Conservation (phyloP, 2,113 vertebrate genomes). For the Pluvialis apricaria region DNA sequence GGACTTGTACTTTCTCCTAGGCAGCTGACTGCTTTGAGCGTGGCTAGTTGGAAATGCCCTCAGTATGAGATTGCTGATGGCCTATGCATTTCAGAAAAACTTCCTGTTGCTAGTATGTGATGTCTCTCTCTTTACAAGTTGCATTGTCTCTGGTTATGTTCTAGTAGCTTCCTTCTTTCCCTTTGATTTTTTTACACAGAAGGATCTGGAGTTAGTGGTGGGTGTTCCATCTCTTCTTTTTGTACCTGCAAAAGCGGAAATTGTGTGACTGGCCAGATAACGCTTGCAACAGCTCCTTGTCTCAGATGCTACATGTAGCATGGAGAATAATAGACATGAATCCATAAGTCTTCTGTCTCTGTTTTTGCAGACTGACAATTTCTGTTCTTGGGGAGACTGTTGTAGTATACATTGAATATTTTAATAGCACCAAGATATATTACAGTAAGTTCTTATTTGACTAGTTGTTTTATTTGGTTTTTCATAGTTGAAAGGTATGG, state of each 20-base stretch:
- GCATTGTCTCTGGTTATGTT: neutral
- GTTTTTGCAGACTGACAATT: neutral
- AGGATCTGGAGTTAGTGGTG: neutral
- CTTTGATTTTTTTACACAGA: neutral
- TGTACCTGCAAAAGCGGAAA: neutral
- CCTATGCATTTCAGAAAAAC: neutral
- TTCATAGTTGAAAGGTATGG: neutral
- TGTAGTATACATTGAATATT: neutral
- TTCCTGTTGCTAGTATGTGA: fast-evolving
- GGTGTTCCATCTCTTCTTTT: neutral
- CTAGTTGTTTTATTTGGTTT: neutral
- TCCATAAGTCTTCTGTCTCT: neutral
- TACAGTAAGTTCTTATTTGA: neutral
- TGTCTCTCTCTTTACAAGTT: neutral
- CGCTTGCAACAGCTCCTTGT: neutral
- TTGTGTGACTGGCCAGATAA: neutral
- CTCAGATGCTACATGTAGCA: fast-evolving
- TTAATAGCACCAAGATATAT: neutral
- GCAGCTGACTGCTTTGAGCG: neutral
- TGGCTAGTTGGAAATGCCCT: neutral
- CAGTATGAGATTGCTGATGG: neutral
- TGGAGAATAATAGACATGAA: neutral
- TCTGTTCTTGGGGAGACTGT: neutral
- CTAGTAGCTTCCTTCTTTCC: neutral
- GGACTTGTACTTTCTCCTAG: neutral